These are phyloP conservation scores for Takifugu ocellatus DNA, from an alignment of 2,797 vertebrate species.

Conservation along the genomic window DNA sequence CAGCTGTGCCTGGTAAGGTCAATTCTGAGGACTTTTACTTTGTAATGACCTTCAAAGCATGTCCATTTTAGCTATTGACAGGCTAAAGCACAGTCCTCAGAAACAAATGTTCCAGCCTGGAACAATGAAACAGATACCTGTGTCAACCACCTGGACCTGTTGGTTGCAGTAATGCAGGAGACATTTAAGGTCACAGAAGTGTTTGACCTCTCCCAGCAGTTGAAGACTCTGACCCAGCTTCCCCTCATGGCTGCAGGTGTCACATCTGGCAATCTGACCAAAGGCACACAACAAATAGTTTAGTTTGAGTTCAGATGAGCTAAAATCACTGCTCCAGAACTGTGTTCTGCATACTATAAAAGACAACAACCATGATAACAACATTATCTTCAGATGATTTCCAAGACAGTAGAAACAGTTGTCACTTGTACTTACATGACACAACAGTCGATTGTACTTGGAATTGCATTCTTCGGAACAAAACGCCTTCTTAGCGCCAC, in stretches of 20 bases:
- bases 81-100: too few species aligned
- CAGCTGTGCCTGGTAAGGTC: constrained; percentile 39
- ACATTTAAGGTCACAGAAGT: constrained; percentile 92
- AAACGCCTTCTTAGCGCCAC: constrained; percentile 86
- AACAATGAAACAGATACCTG: constrained; percentile 79
- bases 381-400: background rate
- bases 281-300: too few species aligned
- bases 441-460: constrained; percentile 88
- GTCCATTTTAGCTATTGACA: too few species aligned
- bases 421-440: constrained; percentile 78
- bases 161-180: constrained; percentile 60
- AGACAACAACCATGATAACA: too few species aligned
- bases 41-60: too few species aligned
- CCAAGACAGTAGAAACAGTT: background rate
- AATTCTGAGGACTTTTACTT: too few species aligned
- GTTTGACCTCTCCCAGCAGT: constrained; percentile 88
- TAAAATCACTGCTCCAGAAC: too few species aligned
- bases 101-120: constrained; percentile 24
- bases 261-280: constrained; percentile 89
- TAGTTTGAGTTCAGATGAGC: too few species aligned
- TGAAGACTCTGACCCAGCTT: constrained; percentile 88
- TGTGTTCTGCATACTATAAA: too few species aligned
- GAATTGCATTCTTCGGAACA: constrained; percentile 92
- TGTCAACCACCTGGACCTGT: too few species aligned
- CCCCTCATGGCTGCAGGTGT: constrained; percentile 86